Evolutionary conservation across 2,888 invertebrate species (phyloP).

Genomic region (Pelosia muscerda): DNA sequence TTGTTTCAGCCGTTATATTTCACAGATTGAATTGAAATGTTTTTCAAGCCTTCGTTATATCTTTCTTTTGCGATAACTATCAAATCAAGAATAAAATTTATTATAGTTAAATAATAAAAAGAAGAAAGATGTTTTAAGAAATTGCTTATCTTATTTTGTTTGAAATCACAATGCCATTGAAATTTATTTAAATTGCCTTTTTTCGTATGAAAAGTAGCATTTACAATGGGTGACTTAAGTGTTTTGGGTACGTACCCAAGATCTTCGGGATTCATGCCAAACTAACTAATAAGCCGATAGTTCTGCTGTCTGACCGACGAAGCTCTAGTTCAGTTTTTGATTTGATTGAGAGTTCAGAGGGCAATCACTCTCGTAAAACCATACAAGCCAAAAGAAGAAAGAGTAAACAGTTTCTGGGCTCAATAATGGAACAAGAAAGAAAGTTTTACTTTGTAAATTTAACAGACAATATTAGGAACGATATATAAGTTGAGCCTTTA

Average conservation of each 20-base stretch:
- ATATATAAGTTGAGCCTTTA: not conserved
- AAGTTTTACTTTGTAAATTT: not conserved
- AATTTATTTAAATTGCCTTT: too few species aligned
- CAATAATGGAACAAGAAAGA: not conserved
- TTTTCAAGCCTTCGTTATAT: conserved; percentile 27
- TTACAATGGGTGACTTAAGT: not conserved
- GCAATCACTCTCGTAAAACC: not conserved
- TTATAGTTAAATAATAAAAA: conserved; percentile 6
- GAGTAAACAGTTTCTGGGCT: not conserved
- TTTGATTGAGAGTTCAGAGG: not conserved
- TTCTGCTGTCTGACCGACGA: not conserved
- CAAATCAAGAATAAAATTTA: conserved; percentile 26
- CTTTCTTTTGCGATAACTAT: conserved; percentile 50
- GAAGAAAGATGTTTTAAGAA: not conserved
- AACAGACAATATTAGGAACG: not conserved
- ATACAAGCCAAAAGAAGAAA: not conserved
- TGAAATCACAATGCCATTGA: not conserved
- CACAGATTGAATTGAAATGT: conserved; percentile 35
- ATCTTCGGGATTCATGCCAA: not conserved
- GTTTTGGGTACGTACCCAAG: not conserved
- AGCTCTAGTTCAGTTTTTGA: not conserved
- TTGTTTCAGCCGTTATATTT: conserved; percentile 42
- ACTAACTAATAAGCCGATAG: not conserved
- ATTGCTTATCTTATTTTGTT: not conserved
- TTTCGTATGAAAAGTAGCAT: not conserved